Evolutionary conservation across 2,888 invertebrate genomes (phyloP), one percentile per base, ranked within the genome.

Genomic region (Onthophagus sagittarius): DNA sequence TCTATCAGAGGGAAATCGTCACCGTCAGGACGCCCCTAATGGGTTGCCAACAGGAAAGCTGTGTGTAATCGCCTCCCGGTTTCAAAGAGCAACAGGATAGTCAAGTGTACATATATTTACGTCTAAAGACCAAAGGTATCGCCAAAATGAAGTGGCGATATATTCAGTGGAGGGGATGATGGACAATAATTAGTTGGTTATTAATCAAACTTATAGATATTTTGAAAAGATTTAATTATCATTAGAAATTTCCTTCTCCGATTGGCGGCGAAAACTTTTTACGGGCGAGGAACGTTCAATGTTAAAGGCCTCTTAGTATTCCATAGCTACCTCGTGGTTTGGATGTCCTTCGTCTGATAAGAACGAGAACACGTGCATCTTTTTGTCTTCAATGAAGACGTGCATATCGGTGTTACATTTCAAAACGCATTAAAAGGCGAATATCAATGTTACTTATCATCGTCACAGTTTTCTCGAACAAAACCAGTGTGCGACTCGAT

Each of bases 21-120:
- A 92, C 92, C 0, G 91, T 92, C 53, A 86, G 91, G 82, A 92
- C 92, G 67, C 92, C 92, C 0, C 86, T 92, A n/a, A 88, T 91
- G 83, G 91, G 90, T 31, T 91, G 90, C 82, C 88, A 87, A 79
- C 86, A 91, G 79, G 92, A 92, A 82, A 92, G 92, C 84, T 91
- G 91, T 82, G 92, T 92, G 80, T 91, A 90, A 88, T 70, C 63
- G 15, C 63, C 39, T 53, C 39, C 39, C 11, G 39, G 39, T 53
- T 53, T 53, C 39, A 53, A 53, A 53, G 9, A 53, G 39, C 39
- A 53, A 53, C 63, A 67, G 67, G 23, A 67, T 53, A 53, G 39
- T 53, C 67, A 13, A 67, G 67, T 67, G 67, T 67, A 67, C 67
- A 67, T 67, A 67, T 15, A 31, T 15, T n/a, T 53, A 53, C 39